Conservation (phyloP, 2,888 invertebrate genomes). For the Drosophila diplacantha region DNA sequence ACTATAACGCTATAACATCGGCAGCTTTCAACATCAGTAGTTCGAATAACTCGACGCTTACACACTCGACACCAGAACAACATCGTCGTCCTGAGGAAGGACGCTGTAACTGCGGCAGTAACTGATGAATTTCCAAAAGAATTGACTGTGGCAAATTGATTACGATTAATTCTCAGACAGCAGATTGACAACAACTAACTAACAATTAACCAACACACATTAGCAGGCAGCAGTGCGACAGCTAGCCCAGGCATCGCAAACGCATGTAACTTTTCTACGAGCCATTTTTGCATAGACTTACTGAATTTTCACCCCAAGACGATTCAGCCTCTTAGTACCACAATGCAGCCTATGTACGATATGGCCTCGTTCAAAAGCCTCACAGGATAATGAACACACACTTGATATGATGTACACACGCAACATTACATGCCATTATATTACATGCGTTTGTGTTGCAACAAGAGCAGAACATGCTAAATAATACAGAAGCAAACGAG, state of each 20-base stretch:
- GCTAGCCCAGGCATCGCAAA: slow-evolving; percentile 48
- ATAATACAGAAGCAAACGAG: slow-evolving; percentile 22
- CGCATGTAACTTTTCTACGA: slow-evolving; percentile 70
- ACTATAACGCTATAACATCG: slow-evolving; percentile 22
- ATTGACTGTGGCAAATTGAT: slow-evolving; percentile 32
- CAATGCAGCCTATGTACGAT: slow-evolving; percentile 40
- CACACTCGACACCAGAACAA: slow-evolving; percentile 30
- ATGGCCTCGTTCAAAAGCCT: slow-evolving; percentile 63
- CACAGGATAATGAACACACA: slow-evolving; percentile 28
- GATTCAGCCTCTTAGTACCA: slow-evolving; percentile 35
- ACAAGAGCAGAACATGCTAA: slow-evolving; percentile 10
- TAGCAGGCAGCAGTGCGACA: slow-evolving; percentile 4
- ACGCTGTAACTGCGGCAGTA: slow-evolving; percentile 4
- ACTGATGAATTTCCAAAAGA: slow-evolving; percentile 25
- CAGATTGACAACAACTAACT: not conserved
- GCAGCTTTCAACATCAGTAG: slow-evolving; percentile 17
- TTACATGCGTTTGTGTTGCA: slow-evolving; percentile 64
- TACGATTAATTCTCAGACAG: slow-evolving; percentile 19
- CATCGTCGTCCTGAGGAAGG: not conserved
- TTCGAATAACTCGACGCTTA: slow-evolving; percentile 19
- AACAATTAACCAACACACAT: not conserved
- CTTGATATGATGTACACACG: slow-evolving; percentile 30
- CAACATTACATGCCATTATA: slow-evolving; percentile 13
- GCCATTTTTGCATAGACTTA: slow-evolving; percentile 55
- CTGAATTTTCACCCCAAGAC: slow-evolving; percentile 18